A percentile compares a stretch with the other conserved stretches of the same genome.
phyloP scores from a whole-genome alignment of 2,797 vertebrate species.

The Loris lydekkerianus region DNA sequence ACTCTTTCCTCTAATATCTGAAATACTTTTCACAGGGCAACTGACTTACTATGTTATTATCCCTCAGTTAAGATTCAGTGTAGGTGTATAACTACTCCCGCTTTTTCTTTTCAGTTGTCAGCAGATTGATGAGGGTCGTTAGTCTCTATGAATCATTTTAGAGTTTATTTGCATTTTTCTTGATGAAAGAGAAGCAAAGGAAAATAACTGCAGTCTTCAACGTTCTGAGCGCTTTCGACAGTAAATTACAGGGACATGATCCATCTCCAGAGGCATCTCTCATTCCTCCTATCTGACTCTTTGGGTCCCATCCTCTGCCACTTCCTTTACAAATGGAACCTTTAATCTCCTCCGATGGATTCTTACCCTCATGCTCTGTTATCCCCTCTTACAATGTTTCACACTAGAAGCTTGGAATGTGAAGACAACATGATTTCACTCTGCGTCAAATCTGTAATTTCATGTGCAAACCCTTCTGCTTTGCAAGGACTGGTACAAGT shows the following conservation, averaged over 20 bases:
- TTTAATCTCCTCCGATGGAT: conserved; percentile 49
- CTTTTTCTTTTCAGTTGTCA: conserved; percentile 71
- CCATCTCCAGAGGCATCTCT: conserved; percentile 58
- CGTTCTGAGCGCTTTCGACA: conserved; percentile 71
- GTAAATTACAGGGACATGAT: conserved; percentile 72
- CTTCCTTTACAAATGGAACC: conserved; percentile 39
- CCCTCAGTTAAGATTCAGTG: conserved; percentile 66
- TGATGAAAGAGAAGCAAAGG: conserved; percentile 77
- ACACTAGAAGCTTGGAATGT: conserved; percentile 50
- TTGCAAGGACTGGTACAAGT: background rate
- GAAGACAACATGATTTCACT: conserved; percentile 36
- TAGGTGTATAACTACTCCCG: conserved; percentile 78
- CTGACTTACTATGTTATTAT: conserved; percentile 77
- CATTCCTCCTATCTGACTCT: conserved; percentile 61
- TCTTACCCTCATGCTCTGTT: conserved; percentile 38
- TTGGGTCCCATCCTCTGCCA: conserved; percentile 40
- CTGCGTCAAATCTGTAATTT: background rate
- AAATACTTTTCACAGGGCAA: conserved; percentile 63
- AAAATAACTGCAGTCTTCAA: conserved; percentile 81
- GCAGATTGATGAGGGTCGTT: conserved; percentile 77
- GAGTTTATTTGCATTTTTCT: conserved; percentile 78
- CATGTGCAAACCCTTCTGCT: conserved; percentile 15
- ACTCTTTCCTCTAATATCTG: conserved; percentile 57
- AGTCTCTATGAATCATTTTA: conserved; percentile 78
- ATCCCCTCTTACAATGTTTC: conserved; percentile 43